Percentiles rank a stretch among this genome's conserved stretches.
Evolutionary conservation across 1,140 invertebrate species (phyloP).

Genomic region (Notospermus geniculatus): DNA sequence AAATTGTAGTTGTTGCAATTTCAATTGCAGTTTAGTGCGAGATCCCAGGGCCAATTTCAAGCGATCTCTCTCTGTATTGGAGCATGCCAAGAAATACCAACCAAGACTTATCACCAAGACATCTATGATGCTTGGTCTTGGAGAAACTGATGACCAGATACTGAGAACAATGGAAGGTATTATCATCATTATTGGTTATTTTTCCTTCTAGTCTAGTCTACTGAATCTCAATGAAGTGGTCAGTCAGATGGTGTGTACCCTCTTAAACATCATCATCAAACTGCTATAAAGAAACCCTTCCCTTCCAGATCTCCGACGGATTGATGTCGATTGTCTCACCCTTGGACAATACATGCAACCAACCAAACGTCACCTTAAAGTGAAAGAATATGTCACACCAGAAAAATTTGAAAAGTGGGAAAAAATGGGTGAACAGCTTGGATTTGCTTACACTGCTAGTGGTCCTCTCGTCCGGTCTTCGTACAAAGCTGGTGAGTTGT

Average conservation of each 20-base stretch:
- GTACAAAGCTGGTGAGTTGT: slow-evolving; percentile 85
- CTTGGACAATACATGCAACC: slow-evolving; percentile 99
- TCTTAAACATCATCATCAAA: no score
- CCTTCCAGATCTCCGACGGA: slow-evolving; percentile 68
- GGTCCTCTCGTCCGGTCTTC: slow-evolving; percentile 95
- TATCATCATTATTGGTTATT: background rate
- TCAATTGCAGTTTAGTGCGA: slow-evolving; percentile 84
- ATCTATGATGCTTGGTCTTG: slow-evolving; percentile 97
- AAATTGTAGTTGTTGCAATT: no score
- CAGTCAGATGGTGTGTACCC: no score
- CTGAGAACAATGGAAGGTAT: slow-evolving; percentile 77
- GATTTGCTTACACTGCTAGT: slow-evolving; percentile 96
- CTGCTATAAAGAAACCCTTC: no score
- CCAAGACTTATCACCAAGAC: slow-evolving; percentile 90
- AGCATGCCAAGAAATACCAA: slow-evolving; percentile 73
- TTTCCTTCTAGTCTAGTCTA: no score
- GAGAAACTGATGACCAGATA: slow-evolving; percentile 90
- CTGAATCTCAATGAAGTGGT: no score
- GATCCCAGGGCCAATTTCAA: slow-evolving; percentile 79
- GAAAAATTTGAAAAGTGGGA: slow-evolving; percentile 94
- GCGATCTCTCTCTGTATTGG: slow-evolving; percentile 82
- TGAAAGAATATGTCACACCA: slow-evolving; percentile 95
- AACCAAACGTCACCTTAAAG: slow-evolving; percentile 91
- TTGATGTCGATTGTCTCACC: slow-evolving; percentile 91
- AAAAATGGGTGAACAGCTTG: slow-evolving; percentile 76